Base-by-base conservation (phyloP, 2,113 vertebrate species). In the Uropsilus gracilis region DNA sequence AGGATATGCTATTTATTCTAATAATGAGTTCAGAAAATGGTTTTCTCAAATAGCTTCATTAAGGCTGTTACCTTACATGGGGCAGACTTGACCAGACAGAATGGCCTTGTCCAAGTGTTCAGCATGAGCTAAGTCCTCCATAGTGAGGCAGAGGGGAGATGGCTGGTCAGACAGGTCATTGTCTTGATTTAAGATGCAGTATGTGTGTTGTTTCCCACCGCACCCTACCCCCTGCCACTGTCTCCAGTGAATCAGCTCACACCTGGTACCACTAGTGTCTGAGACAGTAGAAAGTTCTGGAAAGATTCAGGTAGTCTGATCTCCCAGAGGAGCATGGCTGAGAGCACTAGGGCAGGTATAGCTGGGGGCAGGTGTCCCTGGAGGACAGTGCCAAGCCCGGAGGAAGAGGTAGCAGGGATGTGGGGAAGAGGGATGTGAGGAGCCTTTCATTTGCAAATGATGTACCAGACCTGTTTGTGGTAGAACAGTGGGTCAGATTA, bases 201-300 rank as follows among this genome's bases (percentile, higher is more conserved):
- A 8, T 16, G 37, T 57, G 18, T 22, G 4, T n/a, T n/a, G n/a
- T n/a, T n/a, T n/a, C n/a, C n/a, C 11, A 17, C 28, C 11, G 14
- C n/a, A 18, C 24, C 57, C 50, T 37, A 13, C 55, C 66, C 39
- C n/a, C 68, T 13, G 1, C 17, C 48, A 42, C 34, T 30, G 10
- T 39, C 16, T 24, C 13, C 77, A 73, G 64, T 12, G 30, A 42
- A 6, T 18, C 28, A 82, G 66, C 53, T 0, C 0, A 11, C 42
- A 57, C 80, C 34, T 66, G 69, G 28, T 20, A n/a, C 55, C 63
- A 3, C 87, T 13, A 46, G 7, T 34, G 55, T 37, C n/a, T 55
- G 63, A 85, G 30, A 11, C 28, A 6, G 20, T 66, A 48, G 83
- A 57, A 82, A 26, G 22, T 88, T 91, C 69, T 88, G 34, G 66